Evolutionary conservation across 92 coral and sea anemone genomes (phyloP).

Genomic region (Anthopleura xanthogrammica): DNA sequence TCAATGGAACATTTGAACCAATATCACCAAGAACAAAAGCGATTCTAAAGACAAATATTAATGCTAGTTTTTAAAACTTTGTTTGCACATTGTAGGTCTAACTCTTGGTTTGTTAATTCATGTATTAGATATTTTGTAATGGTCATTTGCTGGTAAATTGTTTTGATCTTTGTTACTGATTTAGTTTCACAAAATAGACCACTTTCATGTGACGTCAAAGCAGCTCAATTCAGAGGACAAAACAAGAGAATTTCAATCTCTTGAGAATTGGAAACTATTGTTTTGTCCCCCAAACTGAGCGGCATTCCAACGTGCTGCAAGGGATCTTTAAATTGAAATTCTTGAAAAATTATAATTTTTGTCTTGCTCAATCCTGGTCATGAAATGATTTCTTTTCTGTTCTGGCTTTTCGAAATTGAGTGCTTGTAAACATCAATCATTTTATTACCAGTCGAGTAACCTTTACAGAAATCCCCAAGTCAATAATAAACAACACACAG

Average conservation of each 20-base stretch:
- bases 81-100: constrained; percentile 9
- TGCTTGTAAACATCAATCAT: background rate
- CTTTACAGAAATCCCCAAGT: background rate
- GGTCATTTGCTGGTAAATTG: background rate
- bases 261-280: no score
- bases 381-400: background rate
- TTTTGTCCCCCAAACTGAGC: no score
- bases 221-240: no score
- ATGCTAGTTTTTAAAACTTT: constrained; percentile 3
- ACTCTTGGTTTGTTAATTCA: constrained; percentile 1
- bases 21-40: background rate
- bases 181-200: background rate
- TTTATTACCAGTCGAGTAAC: background rate
- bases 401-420: background rate
- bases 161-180: background rate
- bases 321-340: background rate
- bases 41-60: background rate
- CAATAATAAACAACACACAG: background rate
- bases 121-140: constrained; percentile 2
- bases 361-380: background rate
- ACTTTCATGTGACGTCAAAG: no score
- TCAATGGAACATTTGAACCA: background rate
- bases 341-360: background rate
- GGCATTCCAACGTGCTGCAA: no score
- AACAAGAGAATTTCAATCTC: no score